Base-by-base conservation (phyloP, 2,888 invertebrate species). In the Cyaniris semiargus region DNA sequence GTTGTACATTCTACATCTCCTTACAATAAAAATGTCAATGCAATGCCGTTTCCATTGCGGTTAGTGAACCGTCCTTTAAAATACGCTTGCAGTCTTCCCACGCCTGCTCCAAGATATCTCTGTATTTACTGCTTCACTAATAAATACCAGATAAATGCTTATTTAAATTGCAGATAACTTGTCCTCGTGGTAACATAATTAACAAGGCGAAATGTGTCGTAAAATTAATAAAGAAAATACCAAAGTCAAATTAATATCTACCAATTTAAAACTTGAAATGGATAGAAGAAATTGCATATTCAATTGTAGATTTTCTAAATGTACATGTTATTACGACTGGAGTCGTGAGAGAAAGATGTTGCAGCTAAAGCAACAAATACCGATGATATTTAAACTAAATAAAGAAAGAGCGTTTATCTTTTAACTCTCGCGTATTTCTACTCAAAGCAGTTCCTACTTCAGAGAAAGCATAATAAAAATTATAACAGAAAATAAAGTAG, bases 51-150 rank as follows among this genome's bases (percentile, higher is more conserved):
- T 71, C 34, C 76, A 72, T 23, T 81, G 82, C 87, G 91, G 90
- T 86, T 86, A 87, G 86, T 86, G 91, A 92, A 88, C 89, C 87
- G 81, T 83, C 78, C 86, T 88, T 89, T 89, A 90, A 90, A 89
- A 89, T 90, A 90, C 84, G 79, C 85, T 83, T 81, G 84, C 84
- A 72, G 48, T 85, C 86, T 86, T 89, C 89, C 89, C 88, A 90
- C 89, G 87, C 83, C 87, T 84, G 90, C 89, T 90, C 89, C 91
- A 90, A 90, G 89, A 86, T 87, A 83, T 80, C 80, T 81, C 78
- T 81, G 80, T 78, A 81, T 79, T 79, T 58, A 74, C 74, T 34
- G 72, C 72, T 53, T 72, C 23, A 74, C 48, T 74, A 74, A 74
- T 74, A 74, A 74, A 74, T 74, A 74, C 53, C 53, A 74, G 74